These are phyloP conservation scores for Lasioglossum albipes DNA, from an alignment of 1,140 invertebrate species.

Conservation along the genomic window DNA sequence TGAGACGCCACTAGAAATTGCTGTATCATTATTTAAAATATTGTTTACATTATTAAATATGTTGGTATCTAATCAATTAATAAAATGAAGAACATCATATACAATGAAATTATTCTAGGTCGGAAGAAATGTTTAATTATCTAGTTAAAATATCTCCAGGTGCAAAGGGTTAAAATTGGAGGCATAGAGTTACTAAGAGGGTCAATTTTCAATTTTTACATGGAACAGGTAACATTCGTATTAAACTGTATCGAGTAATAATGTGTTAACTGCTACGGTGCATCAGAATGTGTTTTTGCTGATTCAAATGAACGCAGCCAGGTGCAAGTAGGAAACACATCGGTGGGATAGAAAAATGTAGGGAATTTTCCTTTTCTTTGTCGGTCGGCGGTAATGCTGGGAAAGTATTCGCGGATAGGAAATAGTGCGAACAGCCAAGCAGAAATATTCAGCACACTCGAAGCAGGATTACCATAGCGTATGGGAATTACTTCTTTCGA, in stretches of 20 bases:
- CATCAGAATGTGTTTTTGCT: background rate
- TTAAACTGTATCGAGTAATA: background rate
- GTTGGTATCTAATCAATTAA: no score
- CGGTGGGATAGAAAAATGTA: background rate
- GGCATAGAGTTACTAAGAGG: no score
- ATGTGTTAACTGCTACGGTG: background rate
- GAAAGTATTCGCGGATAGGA: constrained; percentile 61
- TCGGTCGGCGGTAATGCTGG: constrained; percentile 62
- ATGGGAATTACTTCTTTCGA: constrained; percentile 4
- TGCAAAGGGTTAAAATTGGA: no score
- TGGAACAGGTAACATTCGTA: no score
- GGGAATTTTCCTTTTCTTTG: constrained; percentile 36
- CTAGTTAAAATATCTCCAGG: no score
- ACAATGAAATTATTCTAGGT: no score
- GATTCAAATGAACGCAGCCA: background rate
- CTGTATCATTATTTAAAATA: no score
- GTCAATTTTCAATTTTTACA: no score
- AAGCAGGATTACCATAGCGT: constrained; percentile 1
- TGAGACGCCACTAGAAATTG: no score
- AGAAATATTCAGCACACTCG: constrained; percentile 28
- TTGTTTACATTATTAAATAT: no score
- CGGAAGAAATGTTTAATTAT: no score
- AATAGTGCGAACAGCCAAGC: constrained; percentile 27
- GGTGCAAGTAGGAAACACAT: constrained; percentile 2
- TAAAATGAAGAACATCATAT: no score